These are phyloP conservation scores for Drosophila mimetica DNA, from an alignment of 2,888 invertebrate species.

Conservation along the genomic window DNA sequence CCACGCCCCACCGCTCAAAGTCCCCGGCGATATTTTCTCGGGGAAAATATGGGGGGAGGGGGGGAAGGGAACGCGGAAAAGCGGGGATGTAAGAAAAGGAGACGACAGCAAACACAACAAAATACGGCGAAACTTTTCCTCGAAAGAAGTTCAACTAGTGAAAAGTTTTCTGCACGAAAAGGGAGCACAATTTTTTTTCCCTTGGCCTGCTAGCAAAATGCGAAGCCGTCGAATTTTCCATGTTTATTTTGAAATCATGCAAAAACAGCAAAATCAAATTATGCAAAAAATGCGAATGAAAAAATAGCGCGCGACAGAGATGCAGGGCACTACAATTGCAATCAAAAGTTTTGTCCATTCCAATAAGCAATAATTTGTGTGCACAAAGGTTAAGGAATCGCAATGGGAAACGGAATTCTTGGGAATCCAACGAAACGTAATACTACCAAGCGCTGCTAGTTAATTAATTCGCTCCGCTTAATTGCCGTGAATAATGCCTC, in stretches of 20 bases:
- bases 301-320: slow-evolving; percentile 19
- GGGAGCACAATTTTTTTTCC: slow-evolving; percentile 5
- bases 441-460: not conserved
- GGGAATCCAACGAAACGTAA: not conserved
- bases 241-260: slow-evolving; percentile 59
- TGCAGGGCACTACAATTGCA: slow-evolving; percentile 32
- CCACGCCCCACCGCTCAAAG: slow-evolving; percentile 44
- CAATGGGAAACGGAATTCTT: not conserved
- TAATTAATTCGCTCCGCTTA: slow-evolving; percentile 7
- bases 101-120: slow-evolving; percentile 25
- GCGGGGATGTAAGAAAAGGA: too few species aligned
- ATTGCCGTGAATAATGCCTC: slow-evolving; percentile 15
- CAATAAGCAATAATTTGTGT: slow-evolving; percentile 45
- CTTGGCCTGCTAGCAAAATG: slow-evolving; percentile 1
- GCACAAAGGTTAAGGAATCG: not conserved
- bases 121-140: slow-evolving; percentile 37
- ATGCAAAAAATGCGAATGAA: slow-evolving; percentile 42
- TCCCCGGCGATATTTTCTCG: slow-evolving; percentile 30
- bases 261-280: slow-evolving; percentile 57
- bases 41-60: not conserved
- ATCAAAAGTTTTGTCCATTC: slow-evolving; percentile 42
- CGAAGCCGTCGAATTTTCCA: slow-evolving; percentile 39
- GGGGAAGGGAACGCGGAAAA: not conserved
- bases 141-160: slow-evolving; percentile 46
- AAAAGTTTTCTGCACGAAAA: slow-evolving; percentile 38